phyloP scores from a whole-genome alignment of 2,888 invertebrate species.

The Drosophila fungiperda region DNA sequence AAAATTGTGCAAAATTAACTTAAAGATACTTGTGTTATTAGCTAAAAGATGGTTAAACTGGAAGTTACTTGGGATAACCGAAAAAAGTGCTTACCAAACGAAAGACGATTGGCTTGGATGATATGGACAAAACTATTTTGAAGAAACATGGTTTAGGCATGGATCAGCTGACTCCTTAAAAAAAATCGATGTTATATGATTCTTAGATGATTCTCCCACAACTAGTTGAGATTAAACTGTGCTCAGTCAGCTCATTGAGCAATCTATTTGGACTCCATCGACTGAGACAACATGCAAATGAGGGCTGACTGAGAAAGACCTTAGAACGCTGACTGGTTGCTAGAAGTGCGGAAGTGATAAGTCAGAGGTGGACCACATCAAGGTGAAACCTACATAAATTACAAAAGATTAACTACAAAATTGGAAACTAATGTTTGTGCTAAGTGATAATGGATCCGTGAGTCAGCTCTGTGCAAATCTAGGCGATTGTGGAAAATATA shows the following conservation, averaged over 20 bases:
- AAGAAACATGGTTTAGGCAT: background rate
- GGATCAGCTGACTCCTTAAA: background rate
- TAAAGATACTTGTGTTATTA: background rate
- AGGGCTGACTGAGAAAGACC: constrained; percentile 23
- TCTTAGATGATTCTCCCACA: too few species aligned
- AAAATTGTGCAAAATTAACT: background rate
- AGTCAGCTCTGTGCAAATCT: constrained; percentile 19
- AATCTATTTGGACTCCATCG: constrained; percentile 25
- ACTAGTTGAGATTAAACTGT: background rate
- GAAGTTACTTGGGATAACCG: background rate
- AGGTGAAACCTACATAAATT: constrained; percentile 17
- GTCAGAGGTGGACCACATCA: constrained; percentile 16
- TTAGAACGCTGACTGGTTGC: constrained; percentile 23
- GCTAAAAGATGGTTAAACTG: background rate
- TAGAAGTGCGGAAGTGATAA: constrained; percentile 26
- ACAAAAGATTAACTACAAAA: constrained; percentile 20
- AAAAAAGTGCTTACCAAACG: background rate
- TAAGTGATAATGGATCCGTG: constrained; percentile 16
- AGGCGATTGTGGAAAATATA: background rate
- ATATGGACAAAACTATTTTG: background rate
- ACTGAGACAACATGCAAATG: constrained; percentile 43
- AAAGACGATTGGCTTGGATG: background rate
- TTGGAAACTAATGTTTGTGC: constrained; percentile 5
- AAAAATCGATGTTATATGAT: too few species aligned
- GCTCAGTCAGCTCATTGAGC: background rate